Base-by-base conservation (phyloP, 1,140 invertebrate species). In the Drosophila pseudoobscura region DNA sequence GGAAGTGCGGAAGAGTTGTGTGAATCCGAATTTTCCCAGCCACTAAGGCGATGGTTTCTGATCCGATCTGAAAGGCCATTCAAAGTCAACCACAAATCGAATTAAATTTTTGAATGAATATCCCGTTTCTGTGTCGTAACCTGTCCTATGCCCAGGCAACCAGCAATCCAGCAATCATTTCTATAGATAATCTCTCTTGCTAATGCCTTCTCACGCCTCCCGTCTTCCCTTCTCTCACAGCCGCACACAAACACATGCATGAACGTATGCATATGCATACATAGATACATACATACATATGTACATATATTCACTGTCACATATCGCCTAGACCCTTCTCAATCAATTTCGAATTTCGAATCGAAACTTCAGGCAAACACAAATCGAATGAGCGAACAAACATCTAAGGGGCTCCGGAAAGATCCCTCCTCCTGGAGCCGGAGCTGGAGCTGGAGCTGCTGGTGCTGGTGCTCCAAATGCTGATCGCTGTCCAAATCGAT, bases 401-500 rank as follows among this genome's bases (percentile, higher is more conserved):
- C 77, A 78, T 87, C 69, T 75, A 87, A 87, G 80, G 69, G 80
- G 80, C 82, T 78, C 73, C 55, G 59, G 45, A 69, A 63, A 66
- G 54, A 64, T 83, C 72, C 68, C 76, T 41, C 35, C 64, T 41
- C 51, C 47, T 13, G 11, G 35, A 29, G 24, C 43, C 13, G 22
- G 6, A 4, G 20, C 7, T 17, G 24, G 17, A 6, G 24, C 41
- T 29, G 17, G 35, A 39, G 52, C 59, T 43, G 56, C 43, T 72
- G 72, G 50, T 43, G 56, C 43, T 72, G 72, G 50, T 80, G 82
- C 82, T 82, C 82, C 82, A 82, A 77, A 78, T 82, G 73, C 82
- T 75, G 82, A 84, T 66, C 69, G 80, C 80, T 84, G 80, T 85
- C 80, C 82, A 66, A 87, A 87, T 87, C 82, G 78, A 85, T 85